Evolutionary conservation across 2,888 invertebrate genomes (phyloP).

Genomic region (Conistra vaccinii): DNA sequence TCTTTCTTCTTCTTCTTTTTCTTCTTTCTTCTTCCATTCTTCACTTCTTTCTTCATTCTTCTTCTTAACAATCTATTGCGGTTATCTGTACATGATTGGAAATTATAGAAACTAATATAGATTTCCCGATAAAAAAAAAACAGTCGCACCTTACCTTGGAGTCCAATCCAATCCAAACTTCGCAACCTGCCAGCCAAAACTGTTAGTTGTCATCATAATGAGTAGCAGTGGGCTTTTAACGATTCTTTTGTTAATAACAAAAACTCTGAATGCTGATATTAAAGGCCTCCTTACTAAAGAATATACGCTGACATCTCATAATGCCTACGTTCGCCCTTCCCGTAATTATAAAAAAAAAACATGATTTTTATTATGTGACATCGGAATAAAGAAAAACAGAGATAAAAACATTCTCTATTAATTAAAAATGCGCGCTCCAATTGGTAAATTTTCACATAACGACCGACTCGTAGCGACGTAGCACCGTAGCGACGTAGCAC

Average conservation of each 20-base stretch:
- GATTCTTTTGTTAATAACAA: not conserved
- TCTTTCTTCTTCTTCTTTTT: no score
- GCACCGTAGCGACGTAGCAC: constrained; percentile 42
- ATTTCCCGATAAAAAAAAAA: not conserved
- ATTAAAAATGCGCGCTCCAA: constrained; percentile 68
- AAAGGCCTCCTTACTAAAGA: not conserved
- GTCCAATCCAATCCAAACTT: no score
- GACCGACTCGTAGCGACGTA: constrained; percentile 48
- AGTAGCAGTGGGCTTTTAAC: no score
- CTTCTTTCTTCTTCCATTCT: no score
- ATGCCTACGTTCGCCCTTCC: not conserved
- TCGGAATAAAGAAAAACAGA: constrained; percentile 28
- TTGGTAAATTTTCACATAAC: constrained; percentile 62
- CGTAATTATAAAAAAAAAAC: not conserved
- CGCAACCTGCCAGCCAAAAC: not conserved
- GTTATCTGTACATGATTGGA: not conserved
- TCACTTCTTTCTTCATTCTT: no score
- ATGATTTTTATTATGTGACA: constrained; percentile 21
- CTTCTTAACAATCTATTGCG: no score
- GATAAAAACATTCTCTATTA: constrained; percentile 61
- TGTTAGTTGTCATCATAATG: not conserved
- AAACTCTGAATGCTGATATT: not conserved
- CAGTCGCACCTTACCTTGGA: no score
- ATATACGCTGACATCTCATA: not conserved
- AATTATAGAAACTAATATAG: not conserved